Conservation (phyloP, 2,113 vertebrate species). For the Tragelaphus buxtoni region DNA sequence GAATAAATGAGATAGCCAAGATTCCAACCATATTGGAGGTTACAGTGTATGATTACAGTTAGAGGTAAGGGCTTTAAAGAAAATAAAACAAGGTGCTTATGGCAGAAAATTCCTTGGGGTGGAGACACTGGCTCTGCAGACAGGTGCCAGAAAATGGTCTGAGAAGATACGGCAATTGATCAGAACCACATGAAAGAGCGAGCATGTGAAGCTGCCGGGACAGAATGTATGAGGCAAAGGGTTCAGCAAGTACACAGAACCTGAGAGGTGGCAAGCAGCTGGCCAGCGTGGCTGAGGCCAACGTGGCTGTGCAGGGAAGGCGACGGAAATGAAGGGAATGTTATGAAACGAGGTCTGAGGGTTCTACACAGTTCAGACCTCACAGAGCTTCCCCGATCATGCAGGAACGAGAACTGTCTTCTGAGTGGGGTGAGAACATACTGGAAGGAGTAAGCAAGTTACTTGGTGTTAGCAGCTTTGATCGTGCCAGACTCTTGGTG, state of each 20-base stretch:
- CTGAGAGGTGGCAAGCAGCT: background rate
- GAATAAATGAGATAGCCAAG: background rate
- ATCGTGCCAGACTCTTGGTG: background rate
- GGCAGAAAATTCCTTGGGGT: background rate
- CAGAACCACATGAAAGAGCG: background rate
- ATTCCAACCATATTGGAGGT: background rate
- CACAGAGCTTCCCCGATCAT: background rate
- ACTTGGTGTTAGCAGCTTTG: background rate
- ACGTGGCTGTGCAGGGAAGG: background rate
- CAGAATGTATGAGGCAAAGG: background rate
- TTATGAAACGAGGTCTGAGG: background rate
- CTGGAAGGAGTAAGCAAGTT: background rate
- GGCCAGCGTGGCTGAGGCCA: background rate
- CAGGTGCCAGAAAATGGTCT: background rate
- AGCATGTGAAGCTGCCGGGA: background rate
- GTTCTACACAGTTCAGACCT: background rate
- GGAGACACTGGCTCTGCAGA: background rate
- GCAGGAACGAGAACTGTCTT: background rate
- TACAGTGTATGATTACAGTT: background rate
- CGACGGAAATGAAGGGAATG: fast-evolving
- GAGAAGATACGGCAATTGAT: background rate
- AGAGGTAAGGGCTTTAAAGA: background rate
- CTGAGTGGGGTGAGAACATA: background rate
- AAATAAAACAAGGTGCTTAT: background rate
- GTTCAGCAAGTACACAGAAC: background rate